Percentiles rank a stretch among this genome's conserved stretches.
phyloP scores from a whole-genome alignment of 2,113 vertebrate genomes.

The Apteryx owenii region DNA sequence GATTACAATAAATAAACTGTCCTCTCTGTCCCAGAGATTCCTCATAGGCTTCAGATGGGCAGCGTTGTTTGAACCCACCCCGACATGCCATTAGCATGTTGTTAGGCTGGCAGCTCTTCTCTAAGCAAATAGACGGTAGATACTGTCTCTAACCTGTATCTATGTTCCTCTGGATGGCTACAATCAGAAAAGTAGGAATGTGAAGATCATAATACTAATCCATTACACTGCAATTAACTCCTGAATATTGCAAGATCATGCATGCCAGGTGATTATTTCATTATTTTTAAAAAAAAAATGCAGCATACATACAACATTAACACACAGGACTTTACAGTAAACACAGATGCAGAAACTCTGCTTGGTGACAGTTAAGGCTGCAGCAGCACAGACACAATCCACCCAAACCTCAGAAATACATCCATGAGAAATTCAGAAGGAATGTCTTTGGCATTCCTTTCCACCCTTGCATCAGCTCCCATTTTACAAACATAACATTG shows the following conservation, averaged over 20 bases:
- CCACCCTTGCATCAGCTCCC: not conserved
- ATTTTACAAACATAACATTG: slow-evolving; percentile 27
- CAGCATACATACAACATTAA: slow-evolving; percentile 16
- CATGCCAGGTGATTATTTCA: slow-evolving; percentile 36
- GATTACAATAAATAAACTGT: not conserved
- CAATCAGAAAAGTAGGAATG: slow-evolving; percentile 69
- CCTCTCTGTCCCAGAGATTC: not conserved
- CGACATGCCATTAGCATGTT: not conserved
- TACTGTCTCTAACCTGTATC: slow-evolving; percentile 73
- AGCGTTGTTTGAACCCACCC: not conserved
- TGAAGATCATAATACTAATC: slow-evolving; percentile 62
- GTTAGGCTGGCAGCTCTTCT: slow-evolving; percentile 53
- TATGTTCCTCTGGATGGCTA: slow-evolving; percentile 74
- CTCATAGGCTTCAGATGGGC: not conserved
- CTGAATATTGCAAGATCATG: slow-evolving; percentile 33
- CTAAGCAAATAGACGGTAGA: slow-evolving; percentile 58
- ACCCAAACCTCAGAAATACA: not conserved
- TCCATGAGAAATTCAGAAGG: slow-evolving; percentile 7
- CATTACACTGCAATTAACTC: slow-evolving; percentile 40
- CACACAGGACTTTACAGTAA: not conserved
- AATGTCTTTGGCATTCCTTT: slow-evolving; percentile 35
- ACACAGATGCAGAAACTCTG: slow-evolving; percentile 24
- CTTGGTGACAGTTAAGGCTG: not conserved
- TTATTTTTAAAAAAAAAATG: not conserved
- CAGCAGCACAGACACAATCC: not conserved